Evolutionary conservation across 2,113 vertebrate species (phyloP), one percentile per base, ranked within the genome.

Genomic region (Mola mola): DNA sequence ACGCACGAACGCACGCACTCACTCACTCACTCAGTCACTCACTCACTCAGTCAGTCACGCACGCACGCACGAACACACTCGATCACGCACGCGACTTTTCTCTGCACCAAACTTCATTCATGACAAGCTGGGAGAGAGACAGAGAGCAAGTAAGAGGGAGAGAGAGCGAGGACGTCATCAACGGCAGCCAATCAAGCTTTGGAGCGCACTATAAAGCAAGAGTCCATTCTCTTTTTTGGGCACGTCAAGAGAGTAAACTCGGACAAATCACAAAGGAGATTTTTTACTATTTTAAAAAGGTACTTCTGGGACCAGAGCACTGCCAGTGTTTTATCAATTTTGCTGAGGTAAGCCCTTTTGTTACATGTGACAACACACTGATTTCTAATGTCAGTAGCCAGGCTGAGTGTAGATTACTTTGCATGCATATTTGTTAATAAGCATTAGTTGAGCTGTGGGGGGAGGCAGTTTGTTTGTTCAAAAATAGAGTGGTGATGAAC

Each of bases 191-290:
- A 92, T 92, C 65, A 79, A 75, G 38, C 33, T 50, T 48, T 31
- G 57, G 51, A 81, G 80, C 69, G 70, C 83, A 40, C 85, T 92
- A 92, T 92, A 92, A 89, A 92, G 75, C 66, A 66, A 34, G 70
- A 68, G 68, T 59, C 57, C 74, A 67, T 82, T 78, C 75, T 66
- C 46, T 50, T 47, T 43, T 81, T 75, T 58, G 36, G 75, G 66
- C 37, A 77, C 53, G 74, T 68, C 6, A 72, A 46, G 73, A 79
- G 58, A 70, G 41, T 72, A 25, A 77, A 56, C 46, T 63, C 13
- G 13, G 9, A 52, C 33, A 34, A 41, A 21, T 1, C 8, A 36
- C 11, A 36, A 36, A 36, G 11, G 0, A 17, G n/a, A 5, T 50
- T 24, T 57, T 36, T 15, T 4, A 8, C 26, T 15, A 4, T 28